Conservation (phyloP, 2,888 invertebrate genomes). For the Lucinisca nassula region DNA sequence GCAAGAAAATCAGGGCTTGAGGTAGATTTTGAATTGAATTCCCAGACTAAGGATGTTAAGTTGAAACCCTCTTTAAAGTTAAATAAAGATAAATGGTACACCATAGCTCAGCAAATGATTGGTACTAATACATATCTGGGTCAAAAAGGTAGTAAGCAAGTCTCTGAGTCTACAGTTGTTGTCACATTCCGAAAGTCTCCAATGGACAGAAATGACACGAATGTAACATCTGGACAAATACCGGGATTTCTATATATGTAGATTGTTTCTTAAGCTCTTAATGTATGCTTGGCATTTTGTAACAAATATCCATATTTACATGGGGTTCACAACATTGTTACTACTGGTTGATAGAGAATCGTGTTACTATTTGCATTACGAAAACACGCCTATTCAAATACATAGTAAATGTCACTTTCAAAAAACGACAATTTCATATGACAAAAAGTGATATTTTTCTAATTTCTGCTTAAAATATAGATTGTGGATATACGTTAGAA, state of each 20-base stretch:
- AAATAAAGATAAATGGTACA: conserved; percentile 56
- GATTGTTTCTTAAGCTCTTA: too few species aligned
- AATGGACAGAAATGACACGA: conserved; percentile 61
- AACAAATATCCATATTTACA: too few species aligned
- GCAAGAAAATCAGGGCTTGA: conserved; percentile 32
- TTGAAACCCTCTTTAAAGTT: conserved; percentile 39
- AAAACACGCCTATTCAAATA: too few species aligned
- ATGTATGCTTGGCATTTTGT: too few species aligned
- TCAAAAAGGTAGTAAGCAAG: conserved; percentile 41
- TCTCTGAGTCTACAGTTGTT: conserved; percentile 37
- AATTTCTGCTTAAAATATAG: too few species aligned
- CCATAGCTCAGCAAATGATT: conserved; percentile 54
- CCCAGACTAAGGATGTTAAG: conserved; percentile 45
- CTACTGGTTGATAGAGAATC: too few species aligned
- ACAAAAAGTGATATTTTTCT: too few species aligned
- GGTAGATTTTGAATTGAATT: conserved; percentile 16
- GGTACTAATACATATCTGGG: conserved; percentile 58
- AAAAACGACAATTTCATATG: too few species aligned
- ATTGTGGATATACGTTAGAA: too few species aligned
- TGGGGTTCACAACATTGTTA: too few species aligned
- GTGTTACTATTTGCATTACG: too few species aligned
- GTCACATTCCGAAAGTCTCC: conserved; percentile 60
- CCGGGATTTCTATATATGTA: conserved; percentile 45
- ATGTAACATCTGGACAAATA: conserved; percentile 60
- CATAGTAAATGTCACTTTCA: too few species aligned